phyloP scores from a whole-genome alignment of 1,140 invertebrate genomes.

The Brachionus rubens region DNA sequence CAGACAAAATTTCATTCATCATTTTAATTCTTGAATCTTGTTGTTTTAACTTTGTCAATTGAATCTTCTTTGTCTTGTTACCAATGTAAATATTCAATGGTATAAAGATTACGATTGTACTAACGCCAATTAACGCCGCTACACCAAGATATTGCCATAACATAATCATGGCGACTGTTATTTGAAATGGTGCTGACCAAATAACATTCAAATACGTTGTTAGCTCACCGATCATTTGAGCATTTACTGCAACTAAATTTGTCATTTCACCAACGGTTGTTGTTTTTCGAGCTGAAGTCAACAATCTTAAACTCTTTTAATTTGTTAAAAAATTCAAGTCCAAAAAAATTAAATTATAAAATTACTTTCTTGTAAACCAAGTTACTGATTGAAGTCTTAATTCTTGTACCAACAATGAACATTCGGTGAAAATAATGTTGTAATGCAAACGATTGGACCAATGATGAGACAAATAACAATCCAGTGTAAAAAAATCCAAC shows the following conservation, averaged over 20 bases:
- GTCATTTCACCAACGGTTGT: constrained; percentile 66
- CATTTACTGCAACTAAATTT: constrained; percentile 65
- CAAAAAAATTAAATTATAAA: no score
- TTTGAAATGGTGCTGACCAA: constrained; percentile 92
- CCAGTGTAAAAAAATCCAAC: constrained; percentile 79
- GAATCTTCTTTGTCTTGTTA: constrained; percentile 47
- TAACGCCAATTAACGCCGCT: constrained; percentile 59
- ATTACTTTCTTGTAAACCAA: constrained; percentile 73
- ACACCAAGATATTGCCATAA: constrained; percentile 72
- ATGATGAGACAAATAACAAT: constrained; percentile 72
- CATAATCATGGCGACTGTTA: constrained; percentile 79
- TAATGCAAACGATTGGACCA: constrained; percentile 79
- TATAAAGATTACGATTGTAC: constrained; percentile 61
- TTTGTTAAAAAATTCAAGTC: background rate
- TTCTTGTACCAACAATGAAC: constrained; percentile 76
- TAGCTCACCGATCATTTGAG: constrained; percentile 62
- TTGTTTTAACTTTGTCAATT: constrained; percentile 59
- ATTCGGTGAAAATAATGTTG: constrained; percentile 60
- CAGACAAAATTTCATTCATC: constrained; percentile 60
- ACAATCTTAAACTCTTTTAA: constrained; percentile 57
- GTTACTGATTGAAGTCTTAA: constrained; percentile 84
- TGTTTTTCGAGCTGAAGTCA: constrained; percentile 56
- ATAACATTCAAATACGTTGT: constrained; percentile 83
- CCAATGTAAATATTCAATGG: constrained; percentile 75
- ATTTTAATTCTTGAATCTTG: constrained; percentile 65